phyloP scores from a whole-genome alignment of 2,888 invertebrate species.

The Alloscopus bannaensis region DNA sequence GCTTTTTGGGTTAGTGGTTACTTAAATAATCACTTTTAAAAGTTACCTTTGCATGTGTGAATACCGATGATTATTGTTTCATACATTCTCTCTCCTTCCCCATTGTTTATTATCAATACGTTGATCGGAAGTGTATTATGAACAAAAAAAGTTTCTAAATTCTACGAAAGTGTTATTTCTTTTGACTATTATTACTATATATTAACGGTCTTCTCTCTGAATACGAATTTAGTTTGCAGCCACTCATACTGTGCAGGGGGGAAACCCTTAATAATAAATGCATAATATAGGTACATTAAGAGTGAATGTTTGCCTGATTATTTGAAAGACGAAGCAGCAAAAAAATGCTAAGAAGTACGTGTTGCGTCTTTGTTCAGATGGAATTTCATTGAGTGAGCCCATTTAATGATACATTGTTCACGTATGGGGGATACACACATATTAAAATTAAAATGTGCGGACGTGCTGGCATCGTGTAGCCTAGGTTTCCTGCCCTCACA shows the following conservation, averaged over 20 bases:
- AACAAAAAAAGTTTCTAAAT: conserved; percentile 51
- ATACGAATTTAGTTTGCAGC: no score
- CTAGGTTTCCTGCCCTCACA: neutral
- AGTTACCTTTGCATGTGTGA: no score
- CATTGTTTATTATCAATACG: conserved; percentile 14
- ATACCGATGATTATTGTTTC: neutral
- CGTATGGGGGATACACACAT: no score
- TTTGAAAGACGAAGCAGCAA: no score
- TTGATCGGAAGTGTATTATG: conserved; percentile 1
- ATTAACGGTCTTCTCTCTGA: no score
- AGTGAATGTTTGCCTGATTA: no score
- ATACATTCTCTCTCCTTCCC: neutral
- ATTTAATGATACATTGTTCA: neutral
- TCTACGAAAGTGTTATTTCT: no score
- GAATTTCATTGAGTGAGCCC: neutral
- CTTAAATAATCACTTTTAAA: neutral
- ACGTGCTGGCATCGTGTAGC: neutral
- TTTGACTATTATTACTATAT: no score
- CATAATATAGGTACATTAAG: no score
- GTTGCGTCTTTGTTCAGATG: neutral
- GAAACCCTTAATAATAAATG: no score
- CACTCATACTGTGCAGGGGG: no score
- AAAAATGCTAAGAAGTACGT: conserved; percentile 27
- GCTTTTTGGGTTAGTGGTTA: neutral
- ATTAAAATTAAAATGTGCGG: neutral